Conservation (phyloP, 2,113 vertebrate genomes). For the Equus quagga region DNA sequence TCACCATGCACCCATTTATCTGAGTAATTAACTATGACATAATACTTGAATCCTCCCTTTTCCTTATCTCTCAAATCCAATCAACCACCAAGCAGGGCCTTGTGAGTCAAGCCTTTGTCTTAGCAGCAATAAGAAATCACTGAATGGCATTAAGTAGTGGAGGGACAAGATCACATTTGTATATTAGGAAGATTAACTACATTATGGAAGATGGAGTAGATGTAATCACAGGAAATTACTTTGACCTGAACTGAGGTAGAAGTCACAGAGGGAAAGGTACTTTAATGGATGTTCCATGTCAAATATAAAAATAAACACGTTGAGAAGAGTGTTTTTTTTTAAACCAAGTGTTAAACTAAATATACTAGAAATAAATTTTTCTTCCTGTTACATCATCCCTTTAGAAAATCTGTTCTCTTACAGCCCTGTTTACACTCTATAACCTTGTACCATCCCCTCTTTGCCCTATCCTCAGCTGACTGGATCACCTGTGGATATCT, state of each 20-base stretch:
- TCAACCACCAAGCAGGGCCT: background rate
- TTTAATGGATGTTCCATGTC: background rate
- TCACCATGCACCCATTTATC: background rate
- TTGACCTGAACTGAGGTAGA: background rate
- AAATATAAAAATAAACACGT: conserved; percentile 4
- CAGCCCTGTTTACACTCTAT: background rate
- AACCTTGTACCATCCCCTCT: background rate
- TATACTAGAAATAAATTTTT: conserved; percentile 25
- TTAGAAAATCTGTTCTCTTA: background rate
- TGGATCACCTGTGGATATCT: background rate
- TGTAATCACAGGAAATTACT: conserved; percentile 5
- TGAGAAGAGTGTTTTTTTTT: background rate
- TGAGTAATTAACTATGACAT: background rate
- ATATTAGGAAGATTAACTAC: background rate
- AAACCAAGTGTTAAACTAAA: background rate
- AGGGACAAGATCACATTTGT: background rate
- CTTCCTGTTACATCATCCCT: background rate
- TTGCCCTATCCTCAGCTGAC: background rate
- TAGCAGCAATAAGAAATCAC: background rate
- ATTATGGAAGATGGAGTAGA: background rate
- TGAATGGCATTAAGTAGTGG: background rate
- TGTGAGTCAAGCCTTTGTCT: background rate
- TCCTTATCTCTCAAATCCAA: background rate
- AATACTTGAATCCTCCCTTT: background rate
- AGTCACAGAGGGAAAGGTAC: background rate